phyloP scores from a whole-genome alignment of 2,113 vertebrate species.

The Passer domesticus region DNA sequence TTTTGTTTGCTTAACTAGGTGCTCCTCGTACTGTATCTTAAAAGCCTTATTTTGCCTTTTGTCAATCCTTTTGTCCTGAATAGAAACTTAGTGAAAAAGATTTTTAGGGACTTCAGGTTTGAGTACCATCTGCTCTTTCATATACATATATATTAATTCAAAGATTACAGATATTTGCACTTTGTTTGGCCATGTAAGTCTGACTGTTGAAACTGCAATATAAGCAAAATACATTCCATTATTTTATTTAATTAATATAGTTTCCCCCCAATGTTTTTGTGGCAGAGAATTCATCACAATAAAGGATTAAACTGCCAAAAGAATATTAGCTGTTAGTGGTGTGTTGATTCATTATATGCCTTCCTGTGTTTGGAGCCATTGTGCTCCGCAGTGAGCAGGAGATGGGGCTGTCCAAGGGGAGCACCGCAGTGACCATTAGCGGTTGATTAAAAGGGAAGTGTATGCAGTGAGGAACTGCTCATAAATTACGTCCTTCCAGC shows the following conservation, averaged over 20 bases:
- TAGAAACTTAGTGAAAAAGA: neutral
- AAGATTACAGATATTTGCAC: neutral
- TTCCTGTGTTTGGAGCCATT: neutral
- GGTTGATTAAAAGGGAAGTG: conserved; percentile 43
- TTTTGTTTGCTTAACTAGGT: neutral
- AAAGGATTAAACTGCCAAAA: conserved; percentile 43
- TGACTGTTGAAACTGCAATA: neutral
- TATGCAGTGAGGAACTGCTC: conserved; percentile 8
- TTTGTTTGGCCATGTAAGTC: neutral
- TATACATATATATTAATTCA: neutral
- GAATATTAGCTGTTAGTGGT: conserved; percentile 48
- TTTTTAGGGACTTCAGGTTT: neutral
- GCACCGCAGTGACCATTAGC: conserved; percentile 27
- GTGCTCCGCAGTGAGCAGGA: neutral
- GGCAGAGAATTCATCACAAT: conserved; percentile 34
- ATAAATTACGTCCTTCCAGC: conserved; percentile 41
- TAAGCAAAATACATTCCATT: neutral
- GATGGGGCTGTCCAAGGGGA: conserved; percentile 34
- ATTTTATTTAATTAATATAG: conserved; percentile 24
- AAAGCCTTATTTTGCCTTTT: neutral
- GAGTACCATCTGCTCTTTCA: neutral
- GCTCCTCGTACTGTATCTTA: neutral
- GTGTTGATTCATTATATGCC: conserved; percentile 32
- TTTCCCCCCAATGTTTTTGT: neutral
- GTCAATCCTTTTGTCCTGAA: neutral